Base-by-base conservation (phyloP, 2,113 vertebrate species). In the Pelecanus crispus region DNA sequence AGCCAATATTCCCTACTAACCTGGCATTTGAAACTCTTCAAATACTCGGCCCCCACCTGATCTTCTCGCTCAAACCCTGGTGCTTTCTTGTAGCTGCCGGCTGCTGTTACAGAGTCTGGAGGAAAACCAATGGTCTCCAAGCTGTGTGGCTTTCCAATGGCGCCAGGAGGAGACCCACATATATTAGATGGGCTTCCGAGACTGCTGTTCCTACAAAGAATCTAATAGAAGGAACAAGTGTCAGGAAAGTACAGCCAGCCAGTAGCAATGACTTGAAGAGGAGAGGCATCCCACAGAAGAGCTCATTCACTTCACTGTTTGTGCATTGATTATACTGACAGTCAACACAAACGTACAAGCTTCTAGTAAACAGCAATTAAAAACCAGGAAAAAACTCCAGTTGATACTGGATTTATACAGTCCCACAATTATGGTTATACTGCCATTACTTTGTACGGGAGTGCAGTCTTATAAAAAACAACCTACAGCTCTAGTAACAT, bases 21-120 rank as follows among this genome's bases (percentile, higher is more conserved):
- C 98, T 98, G 98, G 95, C 98, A 98, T 97, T 98, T 98, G 96
- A 98, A 98, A 92, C 88, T 98, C 95, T 98, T 98, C 96, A 98
- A 98, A 97, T 98, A 98, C 89, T 98, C 98, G 6, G 98, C 93
- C 97, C 98, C 98, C 96, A 99, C 98, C 98, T 99, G 99, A 97
- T 99, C 99, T 96, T 99, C 99, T 95, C 99, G 98, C 97, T 99
- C 99, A 68, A 99, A 99, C 66, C 99, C 99, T 8, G 99, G 99
- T 10, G 99, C 99, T 92, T 99, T 99, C 96, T 99, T 99, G 88
- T 99, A 99, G 88, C 98, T 98, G 75, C 98, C 97, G 3, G 98
- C 98, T 44, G 98, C 97, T 86, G 99, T 98, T 53, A 98, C 98
- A 88, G 97, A 97, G 93, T 98, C 98, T 77, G 98, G 94, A 66